Evolutionary conservation across 2,113 vertebrate species (phyloP), one percentile per base, ranked within the genome.

Genomic region (Oryzias curvinotus): DNA sequence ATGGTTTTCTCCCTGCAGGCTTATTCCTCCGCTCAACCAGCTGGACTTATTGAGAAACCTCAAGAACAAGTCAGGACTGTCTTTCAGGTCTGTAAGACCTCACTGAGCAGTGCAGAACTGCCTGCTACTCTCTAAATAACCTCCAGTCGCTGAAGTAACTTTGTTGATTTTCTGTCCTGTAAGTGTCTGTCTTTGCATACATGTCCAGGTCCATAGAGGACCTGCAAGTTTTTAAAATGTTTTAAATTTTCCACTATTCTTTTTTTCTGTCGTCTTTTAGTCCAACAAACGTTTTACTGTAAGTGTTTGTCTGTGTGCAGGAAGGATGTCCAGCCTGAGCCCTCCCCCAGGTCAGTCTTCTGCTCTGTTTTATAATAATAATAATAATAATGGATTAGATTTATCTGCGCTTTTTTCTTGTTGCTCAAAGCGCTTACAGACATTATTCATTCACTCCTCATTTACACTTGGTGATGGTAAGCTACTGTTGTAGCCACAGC

Each of bases 11-110:
- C 25, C 81, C 44, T 71, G 0, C 69, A 98, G 96, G 86, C 88
- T 99, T 60, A 98, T 98, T 65, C 96, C 97, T 3, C 96, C 97
- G 6, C 93, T 99, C 71, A 99, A 98, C 74, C 97, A 99, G 76
- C 80, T 99, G 87, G 97, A 99, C 75, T 89, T 99, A 7, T 88
- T 99, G 58, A 90, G 95, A 77, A 99, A 98, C 83, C 94, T 99
- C 68, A 99, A 99, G 91, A 99, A 95, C 87, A 98, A 98, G 69
- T 99, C 97, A 0, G 97, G 96, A 84, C 92, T 98, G 49, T 94
- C 96, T 18, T 99, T 99, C 93, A 98, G 97, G 97, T 99, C 28
- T 19, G 63, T 62, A 14, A 41, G 3, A 14, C n/a, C 5, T 43
- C 54, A 30, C 4, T 4, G 7, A 23, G 19, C 28, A 5, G 5